Evolutionary conservation across 2,888 invertebrate species (phyloP).

Genomic region (Hydroisotoma schaefferi): DNA sequence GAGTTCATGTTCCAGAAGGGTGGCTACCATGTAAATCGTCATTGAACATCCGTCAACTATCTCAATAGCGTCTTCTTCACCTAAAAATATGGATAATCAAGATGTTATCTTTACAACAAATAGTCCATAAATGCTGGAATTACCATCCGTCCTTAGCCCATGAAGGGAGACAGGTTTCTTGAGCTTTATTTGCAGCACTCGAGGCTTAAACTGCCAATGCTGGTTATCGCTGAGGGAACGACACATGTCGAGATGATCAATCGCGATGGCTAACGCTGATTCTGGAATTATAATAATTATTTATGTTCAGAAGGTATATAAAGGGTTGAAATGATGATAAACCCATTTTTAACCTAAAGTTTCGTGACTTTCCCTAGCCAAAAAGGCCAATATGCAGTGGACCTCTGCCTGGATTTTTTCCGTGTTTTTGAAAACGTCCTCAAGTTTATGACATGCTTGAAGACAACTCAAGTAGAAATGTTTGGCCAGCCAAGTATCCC

Average conservation of each 20-base stretch:
- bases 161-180: conserved; percentile 38
- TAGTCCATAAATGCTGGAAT: not conserved
- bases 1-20: conserved; percentile 43
- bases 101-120: not conserved
- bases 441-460: conserved; percentile 22
- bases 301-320: too few species aligned
- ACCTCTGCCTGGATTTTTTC: conserved; percentile 34
- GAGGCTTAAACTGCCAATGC: conserved; percentile 36
- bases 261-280: conserved; percentile 28
- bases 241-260: conserved; percentile 37
- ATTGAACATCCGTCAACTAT: conserved; percentile 39
- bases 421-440: not conserved
- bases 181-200: conserved; percentile 32
- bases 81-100: too few species aligned
- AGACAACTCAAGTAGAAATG: conserved; percentile 30
- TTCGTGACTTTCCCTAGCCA: conserved; percentile 34
- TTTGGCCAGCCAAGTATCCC: conserved; percentile 25
- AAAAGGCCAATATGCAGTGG: conserved; percentile 39
- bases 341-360: conserved; percentile 26
- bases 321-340: too few species aligned
- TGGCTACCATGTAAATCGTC: conserved; percentile 42
- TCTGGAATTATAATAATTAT: conserved; percentile 21
- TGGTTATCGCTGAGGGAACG: conserved; percentile 17
- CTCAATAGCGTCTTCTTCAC: conserved; percentile 26
- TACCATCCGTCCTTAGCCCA: conserved; percentile 34